These are phyloP conservation scores for Pantelozetes paolii DNA, from an alignment of 2,888 invertebrate species.

Conservation along the genomic window DNA sequence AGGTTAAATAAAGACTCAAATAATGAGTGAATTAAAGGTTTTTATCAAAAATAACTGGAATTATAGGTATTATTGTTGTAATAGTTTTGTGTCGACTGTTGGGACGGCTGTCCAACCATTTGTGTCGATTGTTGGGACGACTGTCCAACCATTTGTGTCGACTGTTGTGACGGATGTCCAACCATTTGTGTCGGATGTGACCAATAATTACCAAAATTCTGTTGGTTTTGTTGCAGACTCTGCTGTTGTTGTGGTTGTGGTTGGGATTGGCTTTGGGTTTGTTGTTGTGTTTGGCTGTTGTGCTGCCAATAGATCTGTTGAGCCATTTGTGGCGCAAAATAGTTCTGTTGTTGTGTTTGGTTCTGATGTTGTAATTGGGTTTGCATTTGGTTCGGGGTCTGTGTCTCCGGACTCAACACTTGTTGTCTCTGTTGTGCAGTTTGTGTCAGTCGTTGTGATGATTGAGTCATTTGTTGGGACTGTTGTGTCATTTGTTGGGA, in stretches of 20 bases:
- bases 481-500: neutral
- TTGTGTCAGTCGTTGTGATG: neutral
- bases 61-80: constrained; percentile 28
- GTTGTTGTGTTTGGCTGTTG: constrained; percentile 22
- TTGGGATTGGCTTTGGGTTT: neutral
- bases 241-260: constrained; percentile 7
- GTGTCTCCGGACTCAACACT: constrained; percentile 1
- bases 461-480: neutral
- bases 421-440: constrained; percentile 28
- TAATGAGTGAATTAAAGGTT: neutral
- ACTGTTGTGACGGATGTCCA: neutral
- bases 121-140: constrained; percentile 9
- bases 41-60: constrained; percentile 33
- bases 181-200: constrained; percentile 22
- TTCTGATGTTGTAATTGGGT: neutral
- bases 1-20: neutral
- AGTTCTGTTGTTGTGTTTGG: constrained; percentile 2
- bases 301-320: constrained; percentile 33
- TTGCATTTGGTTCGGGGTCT: neutral
- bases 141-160: neutral
- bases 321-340: constrained; percentile 22
- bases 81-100: neutral
- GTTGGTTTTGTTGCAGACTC: neutral
- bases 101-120: neutral
- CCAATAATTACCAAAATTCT: constrained; percentile 30